Evolutionary conservation across 2,888 invertebrate species (phyloP), one percentile per base, ranked within the genome.

Genomic region (Eupsilia transversa): DNA sequence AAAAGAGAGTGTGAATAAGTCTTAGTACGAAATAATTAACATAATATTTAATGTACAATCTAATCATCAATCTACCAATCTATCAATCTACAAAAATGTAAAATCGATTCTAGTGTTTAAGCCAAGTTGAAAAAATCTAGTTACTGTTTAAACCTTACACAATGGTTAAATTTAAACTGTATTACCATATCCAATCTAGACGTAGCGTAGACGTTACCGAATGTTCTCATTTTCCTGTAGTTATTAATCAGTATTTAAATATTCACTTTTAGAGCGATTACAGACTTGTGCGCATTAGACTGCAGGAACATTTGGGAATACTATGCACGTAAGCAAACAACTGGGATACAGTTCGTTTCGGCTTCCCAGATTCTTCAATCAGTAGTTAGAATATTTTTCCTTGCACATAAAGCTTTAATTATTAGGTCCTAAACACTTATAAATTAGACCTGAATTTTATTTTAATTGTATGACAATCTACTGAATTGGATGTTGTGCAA

Each of bases 231-330:
- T 57, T 43, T 35, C 20, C 35, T 56, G 10, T 23, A 33, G 33
- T 56, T 64, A 33, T 17, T 43, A 35, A 72, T 56, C 17, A 27
- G 43, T n/a, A 56, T 72, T 72, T 43, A 35, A 56, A 56, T 72
- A 38, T 68, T 70, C 6, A 30, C 23, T 30, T 33, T 67, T 69
- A 35, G n/a, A 27, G 20, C 2, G 33, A 14, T 56, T 23, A 33
- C n/a, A 33, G 5, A 54, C n/a, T 71, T 43, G 20, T 70, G 27
- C 6, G 41, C 38, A 38, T 4, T 52, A 52, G n/a, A n/a, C 20
- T 33, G n/a, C 17, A 30, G 27, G 23, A 33, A 14, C 4, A 69
- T 41, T 69, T 41, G 7, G 2, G 20, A 20, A 33, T 35, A 49
- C 14, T 27, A n/a, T 10, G 30, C 5, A 72, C 41, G 27, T 41